phyloP scores from a whole-genome alignment of 2,888 invertebrate genomes.

The Coenonympha arcania region DNA sequence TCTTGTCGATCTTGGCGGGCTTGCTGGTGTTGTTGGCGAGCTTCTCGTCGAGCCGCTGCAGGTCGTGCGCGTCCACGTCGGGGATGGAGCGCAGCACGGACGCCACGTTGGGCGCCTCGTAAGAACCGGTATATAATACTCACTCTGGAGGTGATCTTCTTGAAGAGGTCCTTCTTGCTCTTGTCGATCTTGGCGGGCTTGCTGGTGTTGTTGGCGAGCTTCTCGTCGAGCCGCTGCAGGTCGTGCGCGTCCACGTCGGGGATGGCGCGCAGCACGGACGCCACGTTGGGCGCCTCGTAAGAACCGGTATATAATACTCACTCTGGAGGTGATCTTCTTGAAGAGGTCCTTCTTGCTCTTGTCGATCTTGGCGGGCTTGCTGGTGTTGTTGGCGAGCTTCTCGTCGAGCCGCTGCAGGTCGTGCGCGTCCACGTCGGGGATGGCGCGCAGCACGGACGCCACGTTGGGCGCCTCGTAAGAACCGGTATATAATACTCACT shows the following conservation, averaged over 20 bases:
- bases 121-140: slow-evolving; percentile 27
- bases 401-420: slow-evolving; percentile 91
- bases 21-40: too few species aligned
- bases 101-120: too few species aligned
- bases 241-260: slow-evolving; percentile 87
- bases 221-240: slow-evolving; percentile 89
- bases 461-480: slow-evolving; percentile 64
- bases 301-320: slow-evolving; percentile 42
- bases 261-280: slow-evolving; percentile 82
- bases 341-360: slow-evolving; percentile 93
- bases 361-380: slow-evolving; percentile 85
- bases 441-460: slow-evolving; percentile 80
- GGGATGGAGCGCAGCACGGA: too few species aligned
- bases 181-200: slow-evolving; percentile 89
- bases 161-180: slow-evolving; percentile 91
- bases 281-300: slow-evolving; percentile 68
- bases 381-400: slow-evolving; percentile 77
- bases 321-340: slow-evolving; percentile 88
- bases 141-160: slow-evolving; percentile 87
- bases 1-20: too few species aligned
- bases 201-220: slow-evolving; percentile 76
- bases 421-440: slow-evolving; percentile 86
- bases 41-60: too few species aligned
- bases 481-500: slow-evolving; percentile 56
- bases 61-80: too few species aligned